Conservation (phyloP, 1,140 invertebrate genomes). For the Nasonia longicornis region DNA sequence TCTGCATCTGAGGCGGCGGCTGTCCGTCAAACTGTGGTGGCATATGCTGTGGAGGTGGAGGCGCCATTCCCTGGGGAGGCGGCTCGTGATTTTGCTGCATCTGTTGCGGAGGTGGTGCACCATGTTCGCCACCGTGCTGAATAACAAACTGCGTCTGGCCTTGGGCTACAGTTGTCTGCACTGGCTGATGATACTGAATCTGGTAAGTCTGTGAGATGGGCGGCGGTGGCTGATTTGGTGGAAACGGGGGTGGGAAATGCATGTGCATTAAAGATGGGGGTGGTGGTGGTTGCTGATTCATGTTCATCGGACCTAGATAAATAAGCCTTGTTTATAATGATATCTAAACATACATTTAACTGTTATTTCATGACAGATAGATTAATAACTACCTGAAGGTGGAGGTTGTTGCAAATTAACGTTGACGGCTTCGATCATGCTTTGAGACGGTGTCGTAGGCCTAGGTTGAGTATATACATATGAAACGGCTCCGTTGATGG, state of each 20-base stretch:
- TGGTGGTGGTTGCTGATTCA: constrained; percentile 63
- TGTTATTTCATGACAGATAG: neutral
- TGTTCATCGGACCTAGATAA: constrained; percentile 54
- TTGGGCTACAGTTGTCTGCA: constrained; percentile 53
- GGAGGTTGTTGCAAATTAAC: constrained; percentile 67
- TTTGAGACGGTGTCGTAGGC: constrained; percentile 61
- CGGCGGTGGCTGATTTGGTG: constrained; percentile 66
- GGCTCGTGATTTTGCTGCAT: constrained; percentile 61
- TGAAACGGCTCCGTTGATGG: constrained; percentile 62
- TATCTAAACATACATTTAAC: neutral
- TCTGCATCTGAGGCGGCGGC: constrained; percentile 54
- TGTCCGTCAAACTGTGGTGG: constrained; percentile 61
- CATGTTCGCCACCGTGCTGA: constrained; percentile 57
- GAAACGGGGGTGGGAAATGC: constrained; percentile 65
- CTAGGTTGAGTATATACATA: constrained; percentile 66
- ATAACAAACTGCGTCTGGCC: constrained; percentile 62
- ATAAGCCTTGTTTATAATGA: neutral
- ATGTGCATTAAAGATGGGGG: constrained; percentile 63
- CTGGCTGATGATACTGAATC: constrained; percentile 64
- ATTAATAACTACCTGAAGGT: constrained; percentile 48
- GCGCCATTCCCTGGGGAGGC: constrained; percentile 54
- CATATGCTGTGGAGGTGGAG: constrained; percentile 57
- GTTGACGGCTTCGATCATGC: constrained; percentile 64
- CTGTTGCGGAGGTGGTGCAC: constrained; percentile 58
- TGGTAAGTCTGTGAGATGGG: constrained; percentile 67